A percentile compares a stretch with the other conserved stretches of the same genome.
Evolutionary conservation across 2,113 vertebrate species (phyloP).

Genomic region (Melanerpes formicivorus): DNA sequence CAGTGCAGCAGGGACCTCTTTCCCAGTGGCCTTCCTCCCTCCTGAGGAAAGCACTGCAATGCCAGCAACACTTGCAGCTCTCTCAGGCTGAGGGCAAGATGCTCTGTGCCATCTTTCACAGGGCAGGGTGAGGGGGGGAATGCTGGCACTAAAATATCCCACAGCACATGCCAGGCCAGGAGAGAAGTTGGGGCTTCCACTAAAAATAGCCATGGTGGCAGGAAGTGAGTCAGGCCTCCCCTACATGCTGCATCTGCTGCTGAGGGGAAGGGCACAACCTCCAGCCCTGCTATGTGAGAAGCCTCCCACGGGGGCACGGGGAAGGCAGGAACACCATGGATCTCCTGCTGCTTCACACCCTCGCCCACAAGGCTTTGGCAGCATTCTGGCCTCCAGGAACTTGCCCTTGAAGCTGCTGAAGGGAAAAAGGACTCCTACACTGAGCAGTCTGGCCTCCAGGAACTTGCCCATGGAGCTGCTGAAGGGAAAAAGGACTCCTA

Average conservation of each 20-base stretch:
- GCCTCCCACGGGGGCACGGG: not conserved
- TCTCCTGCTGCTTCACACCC: not conserved
- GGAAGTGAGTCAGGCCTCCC: not conserved
- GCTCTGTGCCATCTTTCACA: not conserved
- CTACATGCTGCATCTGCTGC: slow-evolving; percentile 2
- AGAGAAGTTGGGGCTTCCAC: not conserved
- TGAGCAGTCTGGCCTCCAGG: not conserved
- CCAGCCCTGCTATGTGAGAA: not conserved
- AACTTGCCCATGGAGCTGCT: not conserved
- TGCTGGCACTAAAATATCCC: not conserved
- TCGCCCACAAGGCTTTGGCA: not conserved
- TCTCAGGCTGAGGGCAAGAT: rapidly evolving
- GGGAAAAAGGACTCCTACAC: not conserved
- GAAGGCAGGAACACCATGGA: not conserved
- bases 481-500: not conserved
- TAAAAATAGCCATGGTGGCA: not conserved
- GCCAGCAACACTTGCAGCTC: not conserved
- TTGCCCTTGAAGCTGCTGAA: not conserved
- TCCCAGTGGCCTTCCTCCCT: not conserved
- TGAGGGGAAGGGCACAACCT: not conserved
- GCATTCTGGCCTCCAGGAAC: not conserved
- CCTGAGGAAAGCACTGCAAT: not conserved
- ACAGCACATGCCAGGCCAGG: not conserved
- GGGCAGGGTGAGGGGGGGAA: not conserved
- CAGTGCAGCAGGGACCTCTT: not conserved